Evolutionary conservation across 2,797 vertebrate genomes (phyloP).

Genomic region (Gorsachius magnificus): DNA sequence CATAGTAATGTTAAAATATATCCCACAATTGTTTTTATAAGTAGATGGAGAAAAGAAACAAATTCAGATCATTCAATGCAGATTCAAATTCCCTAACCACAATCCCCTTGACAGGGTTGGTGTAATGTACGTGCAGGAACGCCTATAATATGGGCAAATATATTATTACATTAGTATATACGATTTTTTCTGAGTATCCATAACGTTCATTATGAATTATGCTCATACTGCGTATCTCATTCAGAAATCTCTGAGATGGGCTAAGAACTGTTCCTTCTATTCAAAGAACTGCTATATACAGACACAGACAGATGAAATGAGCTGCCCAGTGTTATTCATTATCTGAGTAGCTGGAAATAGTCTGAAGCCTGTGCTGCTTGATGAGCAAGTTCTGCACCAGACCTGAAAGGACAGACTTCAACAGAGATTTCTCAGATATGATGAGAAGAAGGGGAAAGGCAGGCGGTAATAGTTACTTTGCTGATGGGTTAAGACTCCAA

Average conservation of each 20-base stretch:
- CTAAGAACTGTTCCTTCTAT: background rate
- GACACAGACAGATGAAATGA: slow-evolving; percentile 13
- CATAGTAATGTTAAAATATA: background rate
- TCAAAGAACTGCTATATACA: slow-evolving; percentile 17
- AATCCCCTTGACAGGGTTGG: background rate
- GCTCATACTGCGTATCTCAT: background rate
- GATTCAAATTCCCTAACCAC: background rate
- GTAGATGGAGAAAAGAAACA: background rate
- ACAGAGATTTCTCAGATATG: background rate
- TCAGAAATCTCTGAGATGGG: background rate
- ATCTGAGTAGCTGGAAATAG: slow-evolving; percentile 13
- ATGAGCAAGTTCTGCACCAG: background rate
- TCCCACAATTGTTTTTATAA: background rate
- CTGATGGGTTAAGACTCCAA: background rate
- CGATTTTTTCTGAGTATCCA: background rate
- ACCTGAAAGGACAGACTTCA: background rate
- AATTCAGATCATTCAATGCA: background rate
- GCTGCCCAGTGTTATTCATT: slow-evolving; percentile 17
- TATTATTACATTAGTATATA: background rate
- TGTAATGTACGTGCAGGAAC: background rate
- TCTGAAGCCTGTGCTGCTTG: background rate
- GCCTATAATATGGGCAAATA: background rate
- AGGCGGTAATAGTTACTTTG: background rate
- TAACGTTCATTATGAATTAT: background rate
- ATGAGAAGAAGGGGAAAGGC: background rate